A percentile compares a stretch with the other conserved stretches of the same genome.
phyloP scores from a whole-genome alignment of 1,140 invertebrate genomes.

The Plodia interpunctella region DNA sequence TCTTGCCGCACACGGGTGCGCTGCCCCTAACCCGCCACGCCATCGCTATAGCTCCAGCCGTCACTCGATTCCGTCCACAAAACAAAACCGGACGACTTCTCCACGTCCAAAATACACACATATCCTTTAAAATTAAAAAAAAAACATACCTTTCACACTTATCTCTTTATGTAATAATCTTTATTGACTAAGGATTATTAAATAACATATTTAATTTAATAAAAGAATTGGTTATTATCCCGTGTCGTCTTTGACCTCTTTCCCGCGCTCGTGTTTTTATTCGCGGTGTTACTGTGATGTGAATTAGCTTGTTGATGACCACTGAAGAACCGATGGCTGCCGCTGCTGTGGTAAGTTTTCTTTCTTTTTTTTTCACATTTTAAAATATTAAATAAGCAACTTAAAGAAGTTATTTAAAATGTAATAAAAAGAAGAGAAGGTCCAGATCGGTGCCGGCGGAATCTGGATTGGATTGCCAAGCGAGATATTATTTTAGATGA shows the following conservation, averaged over 20 bases:
- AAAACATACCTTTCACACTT: background rate
- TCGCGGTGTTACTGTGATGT: conserved; percentile 11
- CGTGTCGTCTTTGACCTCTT: conserved; percentile 14
- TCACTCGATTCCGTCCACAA: conserved; percentile 68
- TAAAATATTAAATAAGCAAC: no score
- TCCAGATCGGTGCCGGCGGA: no score
- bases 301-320: conserved; percentile 36
- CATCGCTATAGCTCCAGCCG: conserved; percentile 35
- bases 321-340: conserved; percentile 48
- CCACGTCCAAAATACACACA: conserved; percentile 14
- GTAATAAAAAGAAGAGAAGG: no score
- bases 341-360: conserved; percentile 43
- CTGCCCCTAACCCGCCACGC: conserved; percentile 40
- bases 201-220: no score
- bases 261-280: conserved; percentile 13
- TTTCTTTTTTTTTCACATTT: no score
- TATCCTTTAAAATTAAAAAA: background rate
- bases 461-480: no score
- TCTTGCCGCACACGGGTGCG: conserved; percentile 43
- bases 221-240: background rate
- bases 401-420: no score
- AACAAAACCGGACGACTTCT: conserved; percentile 69
- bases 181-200: no score
- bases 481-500: no score
- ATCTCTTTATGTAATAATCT: background rate